Percentiles rank a stretch among this genome's conserved stretches.
Evolutionary conservation across 2,797 vertebrate species (phyloP).

Genomic region (Malurus splendens): DNA sequence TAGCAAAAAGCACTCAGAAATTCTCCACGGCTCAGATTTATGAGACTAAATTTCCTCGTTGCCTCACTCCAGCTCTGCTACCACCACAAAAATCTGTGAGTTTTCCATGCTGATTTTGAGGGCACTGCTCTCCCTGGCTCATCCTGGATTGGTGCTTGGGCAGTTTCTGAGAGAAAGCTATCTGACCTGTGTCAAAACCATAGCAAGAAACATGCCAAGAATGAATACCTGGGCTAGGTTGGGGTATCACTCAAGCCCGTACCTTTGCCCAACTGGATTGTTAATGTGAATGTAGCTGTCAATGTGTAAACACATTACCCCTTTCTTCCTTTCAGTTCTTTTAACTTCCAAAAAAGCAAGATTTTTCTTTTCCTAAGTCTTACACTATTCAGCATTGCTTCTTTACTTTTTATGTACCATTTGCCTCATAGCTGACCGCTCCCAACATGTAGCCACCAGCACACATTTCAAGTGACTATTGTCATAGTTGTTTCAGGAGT

Average conservation of each 20-base stretch:
- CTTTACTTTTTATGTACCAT: background rate
- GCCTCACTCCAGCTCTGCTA: background rate
- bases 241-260: background rate
- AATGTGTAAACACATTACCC: background rate
- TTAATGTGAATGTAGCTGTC: background rate
- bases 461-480: background rate
- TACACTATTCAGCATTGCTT: background rate
- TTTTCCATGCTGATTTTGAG: background rate
- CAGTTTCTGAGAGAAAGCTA: background rate
- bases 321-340: background rate
- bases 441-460: background rate
- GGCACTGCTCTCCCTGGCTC: background rate
- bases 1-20: background rate
- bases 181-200: background rate
- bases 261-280: background rate
- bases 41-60: background rate
- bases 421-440: background rate
- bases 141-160: background rate
- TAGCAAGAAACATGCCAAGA: background rate
- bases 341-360: background rate
- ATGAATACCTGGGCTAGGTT: background rate
- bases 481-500: background rate
- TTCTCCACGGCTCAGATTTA: background rate
- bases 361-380: background rate
- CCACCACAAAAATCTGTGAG: background rate